Evolutionary conservation across 2,888 invertebrate species (phyloP).

Genomic region (Himalopsyche anomala): DNA sequence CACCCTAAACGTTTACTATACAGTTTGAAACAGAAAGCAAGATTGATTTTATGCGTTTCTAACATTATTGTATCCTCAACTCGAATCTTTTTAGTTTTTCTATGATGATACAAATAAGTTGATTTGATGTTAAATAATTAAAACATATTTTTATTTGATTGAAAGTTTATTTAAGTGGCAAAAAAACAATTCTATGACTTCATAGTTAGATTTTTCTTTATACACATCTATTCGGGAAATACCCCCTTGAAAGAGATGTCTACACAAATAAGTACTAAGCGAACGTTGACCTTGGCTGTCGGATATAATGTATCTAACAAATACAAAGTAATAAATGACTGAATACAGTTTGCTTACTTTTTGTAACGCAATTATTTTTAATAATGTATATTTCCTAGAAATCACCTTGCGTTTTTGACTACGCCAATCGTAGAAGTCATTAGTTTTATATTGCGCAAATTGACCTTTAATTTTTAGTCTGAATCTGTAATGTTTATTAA

Average conservation of each 20-base stretch:
- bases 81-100: too few species aligned
- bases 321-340: not conserved
- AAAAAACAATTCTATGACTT: too few species aligned
- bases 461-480: not conserved
- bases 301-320: not conserved
- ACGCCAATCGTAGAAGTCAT: not conserved
- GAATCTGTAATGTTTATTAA: too few species aligned
- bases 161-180: too few species aligned
- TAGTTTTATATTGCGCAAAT: not conserved
- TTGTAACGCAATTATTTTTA: not conserved
- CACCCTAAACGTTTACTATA: too few species aligned
- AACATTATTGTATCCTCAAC: too few species aligned
- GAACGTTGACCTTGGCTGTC: not conserved
- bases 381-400: not conserved
- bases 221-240: not conserved
- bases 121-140: too few species aligned
- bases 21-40: too few species aligned
- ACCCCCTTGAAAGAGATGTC: not conserved
- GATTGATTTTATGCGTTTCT: too few species aligned
- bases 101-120: too few species aligned
- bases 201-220: not conserved
- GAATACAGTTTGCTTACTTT: not conserved
- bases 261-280: not conserved
- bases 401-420: not conserved
- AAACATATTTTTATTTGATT: too few species aligned